Evolutionary conservation across 2,113 vertebrate species (phyloP), one percentile per base, ranked within the genome.

Genomic region (Ranitomeya variabilis): DNA sequence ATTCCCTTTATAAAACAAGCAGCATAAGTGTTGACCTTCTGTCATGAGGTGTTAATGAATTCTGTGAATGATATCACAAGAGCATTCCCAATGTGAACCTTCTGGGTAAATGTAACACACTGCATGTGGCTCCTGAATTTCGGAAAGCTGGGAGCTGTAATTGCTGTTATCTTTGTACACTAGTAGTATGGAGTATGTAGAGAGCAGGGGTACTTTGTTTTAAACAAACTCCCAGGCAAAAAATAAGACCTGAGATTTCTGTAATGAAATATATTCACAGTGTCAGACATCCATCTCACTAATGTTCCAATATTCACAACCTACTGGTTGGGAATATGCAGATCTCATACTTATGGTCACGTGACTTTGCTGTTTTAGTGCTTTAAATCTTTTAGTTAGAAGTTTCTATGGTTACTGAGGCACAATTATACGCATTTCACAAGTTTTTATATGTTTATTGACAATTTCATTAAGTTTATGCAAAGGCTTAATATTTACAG

Each of bases 11-110:
- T 7, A 51, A 73, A 31, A 26, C 73, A 19, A 8, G 4, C 73
- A 51, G 37, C 31, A 19, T 21, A 76, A 76, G 71, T 76, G 45
- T 76, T 76, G 73, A 76, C 37, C 71, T 74, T 74, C 31, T 74
- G 71, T 74, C 71, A 51, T 16, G 19, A 51, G 37, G 31, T 45
- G 13, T 51, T 76, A 45, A 52, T 52, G 45, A 76, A 76, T 52
- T 21, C 8, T 76, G 73, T 52, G 73, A 76, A 76, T 51, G 18
- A 3, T 51, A 76, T 76, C 73, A 52, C 37, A 52, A 11, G 37
- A 19, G 16, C 37, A 12, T 76, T 76, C 73, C 45, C 16, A 52
- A 52, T 3, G 37, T 21, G 37, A 76, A 11, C 45, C 1, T 74
- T 45, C 15, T 51, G 18, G 10, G 37, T 51, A 51, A 21, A 76